Evolutionary conservation across 2,113 vertebrate genomes (phyloP).

Genomic region (Oreochromis tanganicae): DNA sequence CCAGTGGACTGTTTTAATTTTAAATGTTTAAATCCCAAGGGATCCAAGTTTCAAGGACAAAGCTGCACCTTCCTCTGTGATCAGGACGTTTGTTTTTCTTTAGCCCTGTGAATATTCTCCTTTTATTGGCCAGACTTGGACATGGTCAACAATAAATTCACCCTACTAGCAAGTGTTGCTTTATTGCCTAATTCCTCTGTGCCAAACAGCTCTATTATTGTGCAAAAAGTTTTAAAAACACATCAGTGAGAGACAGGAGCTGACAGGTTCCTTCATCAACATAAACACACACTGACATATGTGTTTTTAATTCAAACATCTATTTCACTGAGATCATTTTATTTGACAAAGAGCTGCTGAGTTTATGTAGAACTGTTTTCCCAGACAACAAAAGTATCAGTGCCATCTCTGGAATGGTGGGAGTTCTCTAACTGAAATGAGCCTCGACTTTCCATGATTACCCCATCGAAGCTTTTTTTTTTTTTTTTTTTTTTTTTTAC

Average conservation of each 20-base stretch:
- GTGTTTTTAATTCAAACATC: not conserved
- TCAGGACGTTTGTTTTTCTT: not conserved
- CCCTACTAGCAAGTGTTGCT: not conserved
- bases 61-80: not conserved
- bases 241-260: not conserved
- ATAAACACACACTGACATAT: not conserved
- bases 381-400: not conserved
- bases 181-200: not conserved
- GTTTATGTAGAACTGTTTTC: not conserved
- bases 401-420: not conserved
- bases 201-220: not conserved
- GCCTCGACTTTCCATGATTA: not conserved
- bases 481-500: not conserved
- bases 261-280: not conserved
- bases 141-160: not conserved
- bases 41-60: not conserved
- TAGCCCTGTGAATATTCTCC: not conserved
- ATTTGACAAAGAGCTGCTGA: not conserved
- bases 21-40: not conserved
- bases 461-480: not conserved
- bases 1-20: not conserved
- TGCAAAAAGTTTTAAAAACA: not conserved
- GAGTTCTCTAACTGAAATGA: not conserved
- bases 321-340: not conserved
- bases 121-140: not conserved